Base-by-base conservation (phyloP, 2,888 invertebrate species). In the Pantelozetes paolii region DNA sequence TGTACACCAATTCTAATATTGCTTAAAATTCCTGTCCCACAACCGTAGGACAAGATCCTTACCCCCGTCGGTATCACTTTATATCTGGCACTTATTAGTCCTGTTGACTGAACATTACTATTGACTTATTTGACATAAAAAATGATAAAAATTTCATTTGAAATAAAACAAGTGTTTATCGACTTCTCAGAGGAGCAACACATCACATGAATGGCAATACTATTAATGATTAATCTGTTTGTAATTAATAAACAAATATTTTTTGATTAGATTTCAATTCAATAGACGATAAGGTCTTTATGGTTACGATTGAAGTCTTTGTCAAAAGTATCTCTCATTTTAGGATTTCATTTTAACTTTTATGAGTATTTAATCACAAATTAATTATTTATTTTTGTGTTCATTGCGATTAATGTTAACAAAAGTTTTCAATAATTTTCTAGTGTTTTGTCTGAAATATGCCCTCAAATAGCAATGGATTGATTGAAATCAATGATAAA, bases 151-250 rank as follows among this genome's bases (percentile, higher is more conserved):
- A 48, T 48, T 48, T 23, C 23, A 23, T 54, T 54, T 54, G 54
- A 54, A 23, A 26, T 54, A 23, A 54, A 54, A 54, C 54, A 54
- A 54, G 54, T 54, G 54, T 54, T 54, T 54, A 54, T 54, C 20
- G 26, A 23, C 23, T 9, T 54, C 54, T 54, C 23, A 9, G 23
- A 36, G 5, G 36, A 36, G 9, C 5, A 36, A 36, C 36, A 36
- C 9, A 36, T 36, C 36, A 36, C 5, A 36, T 36, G 36, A 9
- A 5, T 8, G 36, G 5, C 45, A 18, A 45, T 54, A 26, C 13
- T 13, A 23, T 9, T 54, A 54, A 23, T 23, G 54, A 20, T 23
- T 9, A 54, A 48, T 48, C 20, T 48, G n/a, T n/a, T 23, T 62
- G 23, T 62, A 36, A 20, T 36, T 62, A 8, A 36, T 62, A 62